Evolutionary conservation across 2,113 vertebrate genomes (phyloP).

Genomic region (Galemys pyrenaicus): DNA sequence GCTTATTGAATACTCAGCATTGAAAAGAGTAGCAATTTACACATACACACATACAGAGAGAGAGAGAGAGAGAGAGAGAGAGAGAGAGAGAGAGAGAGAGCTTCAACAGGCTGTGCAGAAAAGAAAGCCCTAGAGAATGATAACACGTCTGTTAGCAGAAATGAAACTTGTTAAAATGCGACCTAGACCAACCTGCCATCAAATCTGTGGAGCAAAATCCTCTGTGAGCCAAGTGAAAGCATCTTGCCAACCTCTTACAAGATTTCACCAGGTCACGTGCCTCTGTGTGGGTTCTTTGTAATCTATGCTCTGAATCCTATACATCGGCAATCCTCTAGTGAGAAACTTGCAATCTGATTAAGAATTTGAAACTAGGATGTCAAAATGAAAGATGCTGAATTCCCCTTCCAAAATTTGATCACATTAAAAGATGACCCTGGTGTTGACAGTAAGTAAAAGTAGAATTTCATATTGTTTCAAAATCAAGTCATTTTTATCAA

Average conservation of each 20-base stretch:
- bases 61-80: not conserved
- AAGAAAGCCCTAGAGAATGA: conserved; percentile 67
- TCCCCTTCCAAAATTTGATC: not conserved
- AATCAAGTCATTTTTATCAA: not conserved
- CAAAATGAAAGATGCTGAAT: not conserved
- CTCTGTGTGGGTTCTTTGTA: not conserved
- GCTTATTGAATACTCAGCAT: not conserved
- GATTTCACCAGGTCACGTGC: not conserved
- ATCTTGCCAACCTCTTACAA: fast-evolving
- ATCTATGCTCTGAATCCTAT: not conserved
- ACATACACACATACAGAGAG: not conserved
- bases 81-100: not conserved
- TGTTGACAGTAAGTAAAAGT: not conserved
- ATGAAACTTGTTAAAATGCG: conserved; percentile 69
- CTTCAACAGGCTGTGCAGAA: conserved; percentile 33
- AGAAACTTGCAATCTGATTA: not conserved
- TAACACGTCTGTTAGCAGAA: conserved; percentile 53
- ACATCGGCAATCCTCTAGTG: not conserved
- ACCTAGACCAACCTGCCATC: conserved; percentile 52
- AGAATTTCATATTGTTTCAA: not conserved
- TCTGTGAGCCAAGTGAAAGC: conserved; percentile 40
- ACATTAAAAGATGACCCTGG: not conserved
- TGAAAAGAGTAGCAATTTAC: conserved; percentile 46
- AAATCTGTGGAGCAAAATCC: conserved; percentile 47
- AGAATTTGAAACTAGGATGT: not conserved